Evolutionary conservation across 53 echinoderm and acorn worm genomes (phyloP), one percentile per base, ranked within the genome.

Genomic region (Crossaster papposus): DNA sequence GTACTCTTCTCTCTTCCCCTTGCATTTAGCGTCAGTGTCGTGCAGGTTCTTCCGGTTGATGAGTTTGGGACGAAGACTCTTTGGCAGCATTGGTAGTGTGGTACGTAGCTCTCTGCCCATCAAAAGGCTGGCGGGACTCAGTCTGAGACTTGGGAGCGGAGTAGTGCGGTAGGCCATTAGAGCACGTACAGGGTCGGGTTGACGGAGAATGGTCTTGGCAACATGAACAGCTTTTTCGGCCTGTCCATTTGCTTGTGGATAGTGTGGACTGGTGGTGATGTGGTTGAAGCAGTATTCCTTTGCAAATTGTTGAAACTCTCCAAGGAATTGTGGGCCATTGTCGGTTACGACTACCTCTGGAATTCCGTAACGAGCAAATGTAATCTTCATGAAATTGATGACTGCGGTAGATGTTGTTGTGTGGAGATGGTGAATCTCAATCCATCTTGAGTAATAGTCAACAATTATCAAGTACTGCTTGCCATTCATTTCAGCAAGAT

Each of bases 321-420:
- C n/a, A n/a, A n/a, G n/a, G n/a, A n/a, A n/a, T n/a, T n/a, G n/a
- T n/a, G n/a, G n/a, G n/a, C n/a, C n/a, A n/a, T n/a, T n/a, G n/a
- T n/a, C n/a, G n/a, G n/a, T n/a, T n/a, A n/a, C n/a, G n/a, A n/a
- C n/a, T n/a, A n/a, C n/a, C n/a, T 82, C 68, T 2, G 92, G 92
- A 70, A 92, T 89, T 7, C 92, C 92, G 71, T 89, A 89, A 11
- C 38, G 75, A 3, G 75, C 75, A 84, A 33, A 84, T 38, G 68
- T 65, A 24, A 51, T 35, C 22, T 84, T 84, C 65, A 84, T 36
- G 71, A 70, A 84, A n/a, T 84, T 84, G 54, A 84, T 70, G 54
- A 84, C 84, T 30, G 84, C 63, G 14, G 35, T 20, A 37, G 84
- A 20, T 44, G 84, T 64, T 50, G 70, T 4, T 29, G 68, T 84